Evolutionary conservation across 1,140 invertebrate species (phyloP).

Genomic region (Teleopsis dalmanni): DNA sequence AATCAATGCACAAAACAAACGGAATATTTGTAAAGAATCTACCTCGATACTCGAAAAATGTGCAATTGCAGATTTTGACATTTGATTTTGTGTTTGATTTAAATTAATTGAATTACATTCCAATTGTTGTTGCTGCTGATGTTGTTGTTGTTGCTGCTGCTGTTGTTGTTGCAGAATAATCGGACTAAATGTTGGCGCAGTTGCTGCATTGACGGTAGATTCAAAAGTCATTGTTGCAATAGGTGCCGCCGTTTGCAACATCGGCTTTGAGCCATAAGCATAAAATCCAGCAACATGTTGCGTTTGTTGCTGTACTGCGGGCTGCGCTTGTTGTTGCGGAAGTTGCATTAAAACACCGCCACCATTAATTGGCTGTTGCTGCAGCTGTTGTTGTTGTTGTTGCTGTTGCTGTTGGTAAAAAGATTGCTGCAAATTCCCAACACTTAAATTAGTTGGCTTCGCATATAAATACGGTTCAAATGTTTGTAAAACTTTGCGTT

Average conservation of each 20-base stretch:
- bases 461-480: slow-evolving; percentile 40
- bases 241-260: slow-evolving; percentile 12
- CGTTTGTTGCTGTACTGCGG: slow-evolving; percentile 11
- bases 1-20: slow-evolving; percentile 8
- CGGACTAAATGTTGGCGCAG: slow-evolving; percentile 19
- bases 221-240: slow-evolving; percentile 2
- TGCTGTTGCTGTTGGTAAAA: slow-evolving; percentile 8
- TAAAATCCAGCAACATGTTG: slow-evolving; percentile 14
- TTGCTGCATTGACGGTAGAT: slow-evolving; percentile 10
- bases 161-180: slow-evolving; percentile 5
- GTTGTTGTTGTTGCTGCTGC: slow-evolving; percentile 16
- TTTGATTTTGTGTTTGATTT: slow-evolving; percentile 27
- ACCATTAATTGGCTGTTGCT: too few species aligned
- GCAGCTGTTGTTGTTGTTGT: slow-evolving; percentile 19
- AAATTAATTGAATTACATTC: slow-evolving; percentile 21
- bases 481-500: slow-evolving; percentile 36
- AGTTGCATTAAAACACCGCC: slow-evolving; percentile 3
- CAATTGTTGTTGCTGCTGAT: slow-evolving; percentile 16
- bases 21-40: slow-evolving; percentile 20
- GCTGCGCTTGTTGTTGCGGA: slow-evolving; percentile 10
- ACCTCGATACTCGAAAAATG: slow-evolving; percentile 36
- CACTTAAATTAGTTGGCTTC: slow-evolving; percentile 19
- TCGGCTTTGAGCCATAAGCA: neutral
- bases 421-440: slow-evolving; percentile 5
- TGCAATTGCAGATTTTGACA: slow-evolving; percentile 37